phyloP scores from a whole-genome alignment of 1,140 invertebrate species.

The Coelopa frigida region DNA sequence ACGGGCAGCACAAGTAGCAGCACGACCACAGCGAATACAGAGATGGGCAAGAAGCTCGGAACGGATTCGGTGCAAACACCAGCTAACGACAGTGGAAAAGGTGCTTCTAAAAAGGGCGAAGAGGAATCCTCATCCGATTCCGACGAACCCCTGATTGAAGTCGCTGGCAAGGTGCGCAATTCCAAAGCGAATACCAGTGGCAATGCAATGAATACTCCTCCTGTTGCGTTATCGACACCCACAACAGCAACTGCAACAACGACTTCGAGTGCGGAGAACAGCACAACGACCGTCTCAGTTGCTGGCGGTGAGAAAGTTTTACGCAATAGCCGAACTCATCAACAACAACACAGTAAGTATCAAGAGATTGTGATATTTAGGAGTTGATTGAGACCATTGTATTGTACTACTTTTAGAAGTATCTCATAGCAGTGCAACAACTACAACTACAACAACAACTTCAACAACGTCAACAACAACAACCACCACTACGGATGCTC shows the following conservation, averaged over 20 bases:
- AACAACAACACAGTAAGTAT: slow-evolving; percentile 23
- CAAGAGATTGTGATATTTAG: no score
- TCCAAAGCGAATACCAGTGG: slow-evolving; percentile 30
- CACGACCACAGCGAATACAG: slow-evolving; percentile 8
- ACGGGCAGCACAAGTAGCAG: slow-evolving; percentile 20
- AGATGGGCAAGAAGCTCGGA: no score
- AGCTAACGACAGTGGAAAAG: background rate
- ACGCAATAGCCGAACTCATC: slow-evolving; percentile 23
- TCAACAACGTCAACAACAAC: no score
- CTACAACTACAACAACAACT: no score
- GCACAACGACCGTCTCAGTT: background rate
- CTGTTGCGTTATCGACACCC: background rate
- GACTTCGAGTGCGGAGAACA: slow-evolving; percentile 4
- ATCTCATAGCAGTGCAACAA: no score
- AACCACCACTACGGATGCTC: no score
- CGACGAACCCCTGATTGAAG: slow-evolving; percentile 68
- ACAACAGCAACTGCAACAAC: slow-evolving; percentile 17
- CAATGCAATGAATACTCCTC: slow-evolving; percentile 1
- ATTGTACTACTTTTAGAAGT: no score
- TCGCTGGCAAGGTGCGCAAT: slow-evolving; percentile 59
- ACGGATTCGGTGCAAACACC: background rate
- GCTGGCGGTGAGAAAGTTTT: slow-evolving; percentile 19
- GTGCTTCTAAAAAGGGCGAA: slow-evolving; percentile 41
- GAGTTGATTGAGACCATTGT: no score
- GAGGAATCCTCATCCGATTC: slow-evolving; percentile 67